These are phyloP conservation scores for Leptoclinus maculatus DNA, from an alignment of 2,797 vertebrate species.

Conservation along the genomic window DNA sequence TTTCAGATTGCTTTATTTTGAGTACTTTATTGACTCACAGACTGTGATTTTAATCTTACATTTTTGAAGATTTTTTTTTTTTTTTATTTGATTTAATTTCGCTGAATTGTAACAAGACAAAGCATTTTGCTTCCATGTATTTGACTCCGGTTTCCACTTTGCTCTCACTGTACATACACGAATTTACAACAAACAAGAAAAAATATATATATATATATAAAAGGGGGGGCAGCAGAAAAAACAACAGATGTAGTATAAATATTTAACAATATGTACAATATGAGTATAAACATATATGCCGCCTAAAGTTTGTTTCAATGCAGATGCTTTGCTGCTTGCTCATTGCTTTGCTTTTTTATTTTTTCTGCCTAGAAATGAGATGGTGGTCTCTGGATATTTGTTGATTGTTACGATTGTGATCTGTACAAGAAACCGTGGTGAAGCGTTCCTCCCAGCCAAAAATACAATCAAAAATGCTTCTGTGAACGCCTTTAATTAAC, in stretches of 20 bases:
- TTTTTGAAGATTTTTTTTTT: not conserved
- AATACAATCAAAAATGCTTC: not conserved
- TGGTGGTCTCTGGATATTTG: not conserved
- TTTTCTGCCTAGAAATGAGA: conserved; percentile 14
- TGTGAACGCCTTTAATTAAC: not conserved
- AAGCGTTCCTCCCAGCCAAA: not conserved
- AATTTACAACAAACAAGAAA: no score
- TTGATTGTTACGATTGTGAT: not conserved
- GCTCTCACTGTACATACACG: no score
- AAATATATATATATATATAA: no score
- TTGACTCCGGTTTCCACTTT: no score
- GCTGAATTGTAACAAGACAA: conserved; percentile 6
- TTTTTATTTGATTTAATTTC: not conserved
- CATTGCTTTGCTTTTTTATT: not conserved
- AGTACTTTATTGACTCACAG: not conserved
- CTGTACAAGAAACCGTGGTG: not conserved
- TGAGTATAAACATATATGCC: no score
- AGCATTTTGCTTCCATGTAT: no score
- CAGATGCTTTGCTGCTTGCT: not conserved
- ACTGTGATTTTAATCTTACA: not conserved
- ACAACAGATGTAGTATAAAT: no score
- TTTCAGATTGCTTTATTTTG: conserved; percentile 29
- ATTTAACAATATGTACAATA: no score
- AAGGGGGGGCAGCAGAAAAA: no score
- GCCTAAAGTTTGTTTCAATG: not conserved